Base-by-base conservation (phyloP, 1,140 invertebrate species). In the Papilio aristodemus region DNA sequence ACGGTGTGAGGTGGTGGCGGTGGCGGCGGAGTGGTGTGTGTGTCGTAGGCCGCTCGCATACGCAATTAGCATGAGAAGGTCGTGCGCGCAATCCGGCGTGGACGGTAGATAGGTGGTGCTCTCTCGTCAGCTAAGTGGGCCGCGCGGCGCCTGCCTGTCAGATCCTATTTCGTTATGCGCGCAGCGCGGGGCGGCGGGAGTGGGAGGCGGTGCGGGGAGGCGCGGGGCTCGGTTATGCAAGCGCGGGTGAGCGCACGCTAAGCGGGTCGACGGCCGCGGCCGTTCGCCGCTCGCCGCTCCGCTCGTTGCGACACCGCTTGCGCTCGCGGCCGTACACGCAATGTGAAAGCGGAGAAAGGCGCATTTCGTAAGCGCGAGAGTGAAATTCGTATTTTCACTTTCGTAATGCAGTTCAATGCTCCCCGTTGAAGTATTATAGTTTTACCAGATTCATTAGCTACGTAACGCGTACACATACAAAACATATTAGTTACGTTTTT, bases 331-430 rank as follows among this genome's bases (percentile, higher is more conserved):
- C 69, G 36, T 39, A 38, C 77, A 74, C 72, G 72, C 79, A 72
- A 79, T 81, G 90, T 88, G 90, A 91, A 91, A 91, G 87, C 86
- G 85, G 89, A 91, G 89, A 91, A 91, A 91, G 89, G 87, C 84
- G 74, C 79, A 82, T 91, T 91, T 91, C 87, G 89, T 91, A 91
- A 91, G 83, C 84, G 81, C 73, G 87, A 90, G 87, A 91, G 88
- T 90, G 90, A 91, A 91, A 91, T 90, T 90, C 84, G 66, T 86
- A 79, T 86, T 90, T 91, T 91, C 90, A 91, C 89, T 91, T 91
- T 91, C 87, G 79, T 87, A 82, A 83, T 76, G 74, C 72, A 80
- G 87, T 87, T 86, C 83, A 81, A 82, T 78, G 80, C 76, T 74
- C 86, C 74, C 71, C 37, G 67, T 57, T 67, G 1, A 10, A 69